phyloP scores from a whole-genome alignment of 2,113 vertebrate genomes.

The Stigmatopora argus region DNA sequence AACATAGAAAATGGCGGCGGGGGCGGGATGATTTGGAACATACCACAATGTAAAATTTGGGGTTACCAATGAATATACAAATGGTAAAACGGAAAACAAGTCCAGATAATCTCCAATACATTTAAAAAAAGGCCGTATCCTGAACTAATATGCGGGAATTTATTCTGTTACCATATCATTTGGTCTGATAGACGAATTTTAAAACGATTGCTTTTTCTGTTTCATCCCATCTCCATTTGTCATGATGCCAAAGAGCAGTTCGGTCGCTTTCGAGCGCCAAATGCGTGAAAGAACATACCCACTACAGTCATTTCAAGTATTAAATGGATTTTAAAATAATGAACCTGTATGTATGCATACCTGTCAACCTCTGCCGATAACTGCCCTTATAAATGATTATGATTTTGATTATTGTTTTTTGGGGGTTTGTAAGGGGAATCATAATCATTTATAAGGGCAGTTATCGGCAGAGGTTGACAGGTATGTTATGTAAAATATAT shows the following conservation, averaged over 20 bases:
- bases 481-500: too few relatives aligned
- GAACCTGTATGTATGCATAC: too few relatives aligned
- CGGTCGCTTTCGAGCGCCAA: slow-evolving; percentile 64
- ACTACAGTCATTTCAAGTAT: neutral
- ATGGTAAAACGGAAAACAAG: neutral
- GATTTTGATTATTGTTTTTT: too few relatives aligned
- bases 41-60: slow-evolving; percentile 42
- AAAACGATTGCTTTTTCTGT: neutral
- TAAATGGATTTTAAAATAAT: too few relatives aligned
- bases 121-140: rapidly evolving
- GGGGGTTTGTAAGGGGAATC: too few relatives aligned
- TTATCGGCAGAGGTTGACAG: too few relatives aligned
- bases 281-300: slow-evolving; percentile 1
- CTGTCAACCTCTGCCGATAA: too few relatives aligned
- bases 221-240: neutral
- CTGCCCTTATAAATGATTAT: too few relatives aligned
- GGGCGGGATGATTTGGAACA: slow-evolving; percentile 60
- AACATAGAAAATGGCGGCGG: slow-evolving; percentile 77
- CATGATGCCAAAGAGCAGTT: slow-evolving; percentile 44
- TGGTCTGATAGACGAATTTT: too few relatives aligned
- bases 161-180: rapidly evolving
- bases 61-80: neutral
- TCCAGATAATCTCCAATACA: neutral
- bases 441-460: too few relatives aligned
- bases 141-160: rapidly evolving